A percentile compares a stretch with the other conserved stretches of the same genome.
phyloP scores from a whole-genome alignment of 1,140 invertebrate species.

The Macrobrachium rosenbergii region DNA sequence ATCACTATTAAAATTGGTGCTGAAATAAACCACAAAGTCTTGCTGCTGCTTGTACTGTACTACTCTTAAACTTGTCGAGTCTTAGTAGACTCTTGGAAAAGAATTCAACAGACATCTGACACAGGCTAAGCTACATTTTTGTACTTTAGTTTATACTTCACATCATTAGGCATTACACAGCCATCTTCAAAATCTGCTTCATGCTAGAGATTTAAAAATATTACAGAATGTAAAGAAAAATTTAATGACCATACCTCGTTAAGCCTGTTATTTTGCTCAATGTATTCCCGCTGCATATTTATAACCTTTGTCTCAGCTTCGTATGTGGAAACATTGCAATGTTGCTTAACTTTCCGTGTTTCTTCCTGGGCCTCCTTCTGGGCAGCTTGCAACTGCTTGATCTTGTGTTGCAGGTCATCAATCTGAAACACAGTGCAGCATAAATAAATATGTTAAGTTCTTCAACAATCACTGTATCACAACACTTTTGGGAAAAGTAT shows the following conservation, averaged over 20 bases:
- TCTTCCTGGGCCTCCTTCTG: constrained; percentile 2
- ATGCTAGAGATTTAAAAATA: background rate
- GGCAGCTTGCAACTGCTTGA: constrained; percentile 27
- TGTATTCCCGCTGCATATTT: background rate
- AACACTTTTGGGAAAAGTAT: too few species aligned
- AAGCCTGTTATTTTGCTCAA: constrained; percentile 3
- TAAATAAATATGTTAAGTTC: background rate
- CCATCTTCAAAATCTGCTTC: too few species aligned
- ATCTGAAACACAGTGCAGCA: constrained; percentile 13
- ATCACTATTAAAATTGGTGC: too few species aligned
- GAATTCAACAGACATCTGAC: too few species aligned
- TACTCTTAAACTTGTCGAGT: too few species aligned
- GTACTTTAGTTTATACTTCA: too few species aligned
- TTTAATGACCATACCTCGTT: background rate
- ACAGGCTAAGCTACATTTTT: too few species aligned
- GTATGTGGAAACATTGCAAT: background rate
- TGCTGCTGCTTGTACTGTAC: too few species aligned
- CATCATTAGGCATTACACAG: too few species aligned
- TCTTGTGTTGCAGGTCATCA: constrained; percentile 49
- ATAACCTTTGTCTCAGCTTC: constrained; percentile 19
- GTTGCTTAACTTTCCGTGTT: background rate
- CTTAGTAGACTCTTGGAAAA: too few species aligned
- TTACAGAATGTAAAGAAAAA: background rate
- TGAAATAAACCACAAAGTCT: too few species aligned
- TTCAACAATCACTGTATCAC: background rate